These are phyloP conservation scores for Cyprinus carpio DNA, from an alignment of 2,113 vertebrate genomes.

Conservation along the genomic window DNA sequence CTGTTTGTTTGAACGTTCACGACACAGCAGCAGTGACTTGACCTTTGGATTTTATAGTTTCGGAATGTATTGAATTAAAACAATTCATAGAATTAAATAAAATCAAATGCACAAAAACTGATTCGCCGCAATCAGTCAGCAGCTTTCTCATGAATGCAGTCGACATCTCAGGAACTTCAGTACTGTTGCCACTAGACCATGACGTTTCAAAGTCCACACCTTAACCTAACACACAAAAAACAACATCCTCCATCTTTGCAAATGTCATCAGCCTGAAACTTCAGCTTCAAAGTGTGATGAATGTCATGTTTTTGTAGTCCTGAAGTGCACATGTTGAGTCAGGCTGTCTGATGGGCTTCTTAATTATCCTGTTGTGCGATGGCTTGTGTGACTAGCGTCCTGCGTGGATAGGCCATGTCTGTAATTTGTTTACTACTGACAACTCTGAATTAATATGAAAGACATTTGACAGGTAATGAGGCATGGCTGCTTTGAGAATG, in stretches of 20 bases:
- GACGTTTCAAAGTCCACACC: constrained; percentile 50
- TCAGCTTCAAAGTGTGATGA: constrained; percentile 53
- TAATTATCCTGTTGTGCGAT: neutral
- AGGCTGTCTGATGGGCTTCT: constrained; percentile 23
- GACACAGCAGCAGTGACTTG: neutral
- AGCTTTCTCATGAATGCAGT: neutral
- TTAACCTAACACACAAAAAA: constrained; percentile 53
- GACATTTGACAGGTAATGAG: constrained; percentile 8
- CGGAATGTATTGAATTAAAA: too few relatives aligned
- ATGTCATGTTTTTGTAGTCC: constrained; percentile 50
- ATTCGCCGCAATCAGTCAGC: neutral
- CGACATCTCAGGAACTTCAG: constrained; percentile 39
- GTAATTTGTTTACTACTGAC: constrained; percentile 25
- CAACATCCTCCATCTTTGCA: constrained; percentile 47
- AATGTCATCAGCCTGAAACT: constrained; percentile 47
- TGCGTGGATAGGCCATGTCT: constrained; percentile 13
- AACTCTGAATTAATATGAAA: constrained; percentile 6
- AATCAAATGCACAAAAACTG: neutral
- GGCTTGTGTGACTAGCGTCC: constrained; percentile 24
- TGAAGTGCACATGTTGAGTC: constrained; percentile 48
- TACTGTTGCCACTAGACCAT: constrained; percentile 39
- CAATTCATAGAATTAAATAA: neutral
- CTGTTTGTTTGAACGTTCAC: neutral
- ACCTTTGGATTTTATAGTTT: neutral
- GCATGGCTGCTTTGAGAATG: neutral